Base-by-base conservation (phyloP, 2,888 invertebrate genomes). In the Pedicia rivosa region DNA sequence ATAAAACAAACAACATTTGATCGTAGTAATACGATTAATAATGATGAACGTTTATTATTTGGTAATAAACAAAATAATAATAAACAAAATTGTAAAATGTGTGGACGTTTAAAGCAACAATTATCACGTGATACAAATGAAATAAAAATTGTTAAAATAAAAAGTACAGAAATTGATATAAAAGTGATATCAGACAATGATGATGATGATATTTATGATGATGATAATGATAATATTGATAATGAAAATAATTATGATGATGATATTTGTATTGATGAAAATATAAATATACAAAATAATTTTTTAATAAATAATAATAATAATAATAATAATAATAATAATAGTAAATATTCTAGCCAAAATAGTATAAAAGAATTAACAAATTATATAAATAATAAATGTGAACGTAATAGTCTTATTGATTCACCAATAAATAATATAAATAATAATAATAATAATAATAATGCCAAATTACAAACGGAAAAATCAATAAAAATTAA, bases 281-380 rank as follows among this genome's bases (percentile, higher is more conserved):
- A 13, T 7, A 20, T 20, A 20, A 20, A 6, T 20, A 8, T 6
- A 20, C 5, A 20, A 20, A 20, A 32, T 20, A 17, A 20, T 20
- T 20, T 17, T 30, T 30, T 30, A 30, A 17, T 30, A 30, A 30
- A 32, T 32, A 32, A 17, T 20, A 22, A 32, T 32, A 32, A 13
- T 32, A 20, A 32, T 32, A 32, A 32, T 32, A 32, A 20, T 32
- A 32, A 32, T 32, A 31, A 19, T 31, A 31, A n/a, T 19, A 20
- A 13, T 20, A 32, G 20, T 32, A 32, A 32, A 20, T 20, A 20
- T 32, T 32, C 8, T 20, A 32, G 20, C 7, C 7, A 13, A 32
- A 32, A 13, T 32, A 32, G 20, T 32, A 30, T n/a, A n/a, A n/a
- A n/a, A n/a, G n/a, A n/a, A n/a, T n/a, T n/a, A n/a, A n/a, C n/a